phyloP scores from a whole-genome alignment of 1,140 invertebrate species.

The Heliconius hermathena region DNA sequence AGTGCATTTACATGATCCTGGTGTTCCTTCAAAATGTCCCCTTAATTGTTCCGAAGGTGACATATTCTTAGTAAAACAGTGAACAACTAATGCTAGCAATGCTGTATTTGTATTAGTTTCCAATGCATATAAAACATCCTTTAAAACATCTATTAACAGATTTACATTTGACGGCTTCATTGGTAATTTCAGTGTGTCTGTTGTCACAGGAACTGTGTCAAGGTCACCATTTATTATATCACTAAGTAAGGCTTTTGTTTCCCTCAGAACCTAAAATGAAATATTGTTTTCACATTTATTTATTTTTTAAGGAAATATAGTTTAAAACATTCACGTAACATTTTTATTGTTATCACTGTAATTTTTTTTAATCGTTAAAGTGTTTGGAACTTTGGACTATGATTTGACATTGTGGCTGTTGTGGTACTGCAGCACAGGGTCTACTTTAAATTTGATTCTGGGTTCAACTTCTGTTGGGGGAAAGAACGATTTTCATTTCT shows the following conservation, averaged over 20 bases:
- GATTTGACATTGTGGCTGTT: no score
- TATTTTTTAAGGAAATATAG: background rate
- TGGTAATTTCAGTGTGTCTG: constrained; percentile 60
- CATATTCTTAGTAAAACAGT: constrained; percentile 63
- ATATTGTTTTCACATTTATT: background rate
- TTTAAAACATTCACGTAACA: no score
- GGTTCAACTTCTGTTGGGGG: no score
- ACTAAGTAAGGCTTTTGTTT: constrained; percentile 66
- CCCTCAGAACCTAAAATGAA: constrained; percentile 66
- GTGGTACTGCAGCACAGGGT: no score
- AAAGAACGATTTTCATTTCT: no score
- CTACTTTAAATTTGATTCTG: no score
- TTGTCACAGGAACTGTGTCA: constrained; percentile 50
- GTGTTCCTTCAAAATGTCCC: constrained; percentile 52
- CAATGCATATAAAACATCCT: constrained; percentile 69
- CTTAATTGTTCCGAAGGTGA: constrained; percentile 59
- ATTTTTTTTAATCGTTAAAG: no score
- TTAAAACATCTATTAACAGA: constrained; percentile 70
- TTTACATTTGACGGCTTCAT: constrained; percentile 69
- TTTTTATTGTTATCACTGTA: no score
- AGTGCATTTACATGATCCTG: constrained; percentile 47
- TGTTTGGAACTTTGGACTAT: no score
- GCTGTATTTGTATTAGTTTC: constrained; percentile 76
- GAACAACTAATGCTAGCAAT: constrained; percentile 62
- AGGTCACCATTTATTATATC: constrained; percentile 63